These are phyloP conservation scores for Microctenopoma stevenorrisi DNA, from an alignment of 2,797 vertebrate species.

Conservation along the genomic window DNA sequence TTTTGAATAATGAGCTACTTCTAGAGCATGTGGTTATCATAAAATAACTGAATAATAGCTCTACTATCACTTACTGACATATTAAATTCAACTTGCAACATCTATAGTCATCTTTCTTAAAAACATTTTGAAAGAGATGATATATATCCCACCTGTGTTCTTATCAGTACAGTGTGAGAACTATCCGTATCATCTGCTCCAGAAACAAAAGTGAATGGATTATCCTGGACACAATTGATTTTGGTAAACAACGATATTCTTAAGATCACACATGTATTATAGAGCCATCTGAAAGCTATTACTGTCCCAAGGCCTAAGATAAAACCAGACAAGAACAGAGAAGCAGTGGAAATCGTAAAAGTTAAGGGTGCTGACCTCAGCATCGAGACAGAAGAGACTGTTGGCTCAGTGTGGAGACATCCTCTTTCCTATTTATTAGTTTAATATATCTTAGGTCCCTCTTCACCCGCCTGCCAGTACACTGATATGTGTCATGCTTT, in stretches of 20 bases:
- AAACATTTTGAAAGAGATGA: slow-evolving; percentile 11
- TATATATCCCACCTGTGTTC: slow-evolving; percentile 23
- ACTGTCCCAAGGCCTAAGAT: slow-evolving; percentile 39
- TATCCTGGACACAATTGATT: slow-evolving; percentile 32
- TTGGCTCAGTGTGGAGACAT: slow-evolving; percentile 63
- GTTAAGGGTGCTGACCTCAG: slow-evolving; percentile 69
- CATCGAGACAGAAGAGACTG: slow-evolving; percentile 24
- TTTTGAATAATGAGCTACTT: slow-evolving; percentile 7
- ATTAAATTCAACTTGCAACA: slow-evolving; percentile 25
- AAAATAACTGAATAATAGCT: slow-evolving; percentile 15
- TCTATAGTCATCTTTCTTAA: slow-evolving; percentile 11
- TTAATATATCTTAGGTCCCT: slow-evolving; percentile 65
- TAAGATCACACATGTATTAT: slow-evolving; percentile 30
- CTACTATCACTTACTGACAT: slow-evolving; percentile 5
- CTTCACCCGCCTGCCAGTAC: slow-evolving; percentile 52
- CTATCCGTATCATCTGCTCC: slow-evolving; percentile 17
- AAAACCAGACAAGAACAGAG: slow-evolving; percentile 37
- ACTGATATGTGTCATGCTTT: slow-evolving; percentile 52
- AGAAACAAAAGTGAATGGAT: slow-evolving; percentile 20
- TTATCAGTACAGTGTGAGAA: slow-evolving; percentile 14
- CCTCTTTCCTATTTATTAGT: slow-evolving; percentile 71
- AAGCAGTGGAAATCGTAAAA: slow-evolving; percentile 60
- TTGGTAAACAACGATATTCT: slow-evolving; percentile 36
- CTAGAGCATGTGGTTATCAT: slow-evolving; percentile 1
- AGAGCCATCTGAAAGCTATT: slow-evolving; percentile 73